phyloP scores from a whole-genome alignment of 2,888 invertebrate genomes.

The Tetragonisca angustula region DNA sequence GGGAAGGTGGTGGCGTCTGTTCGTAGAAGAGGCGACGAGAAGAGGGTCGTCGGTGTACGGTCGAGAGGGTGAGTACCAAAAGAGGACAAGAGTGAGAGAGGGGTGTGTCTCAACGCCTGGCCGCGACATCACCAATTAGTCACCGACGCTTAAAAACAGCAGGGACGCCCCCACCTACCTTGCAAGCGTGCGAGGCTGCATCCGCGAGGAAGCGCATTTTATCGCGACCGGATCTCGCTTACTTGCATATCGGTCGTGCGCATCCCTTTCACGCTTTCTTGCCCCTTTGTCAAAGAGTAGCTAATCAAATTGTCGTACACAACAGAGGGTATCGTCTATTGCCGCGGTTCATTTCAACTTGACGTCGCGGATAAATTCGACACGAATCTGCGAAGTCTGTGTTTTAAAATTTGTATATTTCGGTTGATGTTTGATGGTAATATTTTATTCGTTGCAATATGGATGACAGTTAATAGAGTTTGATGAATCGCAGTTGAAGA shows the following conservation, averaged over 20 bases:
- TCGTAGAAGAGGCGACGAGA: constrained; percentile 61
- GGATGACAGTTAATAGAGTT: too few relatives aligned
- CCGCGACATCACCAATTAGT: constrained; percentile 84
- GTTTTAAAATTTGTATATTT: not conserved
- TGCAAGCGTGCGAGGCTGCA: constrained; percentile 70
- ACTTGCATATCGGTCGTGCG: constrained; percentile 55
- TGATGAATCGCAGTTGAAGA: too few relatives aligned
- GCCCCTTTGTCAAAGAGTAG: constrained; percentile 16
- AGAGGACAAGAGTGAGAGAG: constrained; percentile 59
- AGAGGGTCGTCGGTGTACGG: constrained; percentile 63
- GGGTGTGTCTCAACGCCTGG: constrained; percentile 83
- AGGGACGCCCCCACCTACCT: constrained; percentile 77
- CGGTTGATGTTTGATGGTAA: not conserved
- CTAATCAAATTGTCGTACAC: constrained; percentile 31
- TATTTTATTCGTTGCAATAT: not conserved
- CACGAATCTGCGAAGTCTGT: not conserved
- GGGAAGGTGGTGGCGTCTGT: constrained; percentile 60
- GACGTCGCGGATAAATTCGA: not conserved
- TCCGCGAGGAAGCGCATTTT: constrained; percentile 74
- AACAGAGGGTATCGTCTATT: constrained; percentile 14
- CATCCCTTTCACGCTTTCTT: constrained; percentile 31
- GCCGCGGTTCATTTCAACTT: not conserved
- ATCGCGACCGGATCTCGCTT: constrained; percentile 67
- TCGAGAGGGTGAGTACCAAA: constrained; percentile 54
- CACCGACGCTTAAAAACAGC: constrained; percentile 83